Evolutionary conservation across 2,797 vertebrate genomes (phyloP), one percentile per base, ranked within the genome.

Genomic region (Heteromormyrus szaboi): DNA sequence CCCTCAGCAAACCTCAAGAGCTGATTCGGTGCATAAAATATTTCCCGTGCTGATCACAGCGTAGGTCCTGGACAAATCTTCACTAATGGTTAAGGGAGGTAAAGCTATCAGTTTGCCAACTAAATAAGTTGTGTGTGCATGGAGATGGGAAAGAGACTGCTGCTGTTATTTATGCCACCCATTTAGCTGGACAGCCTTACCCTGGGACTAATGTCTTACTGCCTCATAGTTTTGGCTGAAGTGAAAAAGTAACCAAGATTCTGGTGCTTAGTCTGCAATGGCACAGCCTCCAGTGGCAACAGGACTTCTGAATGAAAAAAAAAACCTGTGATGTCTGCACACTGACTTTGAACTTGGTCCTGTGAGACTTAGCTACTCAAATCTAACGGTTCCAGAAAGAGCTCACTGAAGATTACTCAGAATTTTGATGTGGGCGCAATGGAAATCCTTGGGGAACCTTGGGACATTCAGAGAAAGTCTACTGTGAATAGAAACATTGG

Each of bases 261-360:
- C 91, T 89, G 76, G 88, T 89, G 46, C 91, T 91, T 88, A 91
- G 90, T 92, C 92, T 93, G 91, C 91, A 90, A 87, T 53, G 54
- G 72, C 89, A 93, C 92, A 92, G 92, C 91, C 41, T 89, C 68
- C 91, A 93, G 92, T 88, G 90, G 94, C 89, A 90, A 94, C 92
- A 89, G 85, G 91, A 94, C 92, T 93, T 88, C 59, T 11, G 93
- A 94, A 93, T 93, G 92, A 92, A 92, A 54, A 54, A 19, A 92
- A 56, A 93, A 94, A 93, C 93, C 93, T 94, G 93, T 95, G 96
- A 96, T 96, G 94, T 95, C 91, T 56, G 92, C 93, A 92, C 90
- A 53, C 93, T 95, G 94, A 94, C 95, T 96, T 96, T 96, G 95
- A 96, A 96, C 95, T 94, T 90, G 89, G 92, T 92, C 95, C 94